phyloP scores from a whole-genome alignment of 2,113 vertebrate species.

The Coreoperca whiteheadi region DNA sequence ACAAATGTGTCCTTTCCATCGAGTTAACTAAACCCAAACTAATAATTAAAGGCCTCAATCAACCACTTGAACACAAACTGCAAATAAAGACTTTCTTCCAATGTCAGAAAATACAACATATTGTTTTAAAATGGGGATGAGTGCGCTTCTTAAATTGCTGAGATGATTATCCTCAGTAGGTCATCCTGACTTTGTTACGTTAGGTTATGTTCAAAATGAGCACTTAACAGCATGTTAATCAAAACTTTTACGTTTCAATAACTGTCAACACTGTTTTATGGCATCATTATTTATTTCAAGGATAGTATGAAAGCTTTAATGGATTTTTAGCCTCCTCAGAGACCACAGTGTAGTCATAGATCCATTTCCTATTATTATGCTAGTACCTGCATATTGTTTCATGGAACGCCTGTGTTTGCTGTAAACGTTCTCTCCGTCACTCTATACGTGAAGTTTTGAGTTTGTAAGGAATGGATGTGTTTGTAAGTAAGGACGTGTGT shows the following conservation, averaged over 20 bases:
- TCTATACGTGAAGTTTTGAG: not conserved
- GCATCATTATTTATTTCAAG: slow-evolving; percentile 1
- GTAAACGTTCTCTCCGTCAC: slow-evolving; percentile 9
- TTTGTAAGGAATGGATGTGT: not conserved
- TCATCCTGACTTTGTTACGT: not conserved
- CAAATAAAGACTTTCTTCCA: not conserved
- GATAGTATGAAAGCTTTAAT: slow-evolving; percentile 9
- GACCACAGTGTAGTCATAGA: slow-evolving; percentile 13
- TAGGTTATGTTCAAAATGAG: not conserved
- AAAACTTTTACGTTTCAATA: not conserved
- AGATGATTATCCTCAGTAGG: not conserved
- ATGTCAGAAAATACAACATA: not conserved
- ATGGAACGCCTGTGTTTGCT: slow-evolving; percentile 15
- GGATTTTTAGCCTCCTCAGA: slow-evolving; percentile 21
- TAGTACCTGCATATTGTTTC: slow-evolving; percentile 24
- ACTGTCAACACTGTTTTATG: not conserved
- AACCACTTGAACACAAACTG: not conserved
- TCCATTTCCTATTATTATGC: not conserved
- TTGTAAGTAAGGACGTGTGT: not conserved
- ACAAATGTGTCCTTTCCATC: not conserved
- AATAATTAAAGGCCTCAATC: not conserved
- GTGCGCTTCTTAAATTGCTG: not conserved
- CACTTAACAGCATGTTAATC: not conserved
- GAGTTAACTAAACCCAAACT: not conserved
- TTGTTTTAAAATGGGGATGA: not conserved